phyloP scores from a whole-genome alignment of 1,140 invertebrate species.

The Drosophila pandora region DNA sequence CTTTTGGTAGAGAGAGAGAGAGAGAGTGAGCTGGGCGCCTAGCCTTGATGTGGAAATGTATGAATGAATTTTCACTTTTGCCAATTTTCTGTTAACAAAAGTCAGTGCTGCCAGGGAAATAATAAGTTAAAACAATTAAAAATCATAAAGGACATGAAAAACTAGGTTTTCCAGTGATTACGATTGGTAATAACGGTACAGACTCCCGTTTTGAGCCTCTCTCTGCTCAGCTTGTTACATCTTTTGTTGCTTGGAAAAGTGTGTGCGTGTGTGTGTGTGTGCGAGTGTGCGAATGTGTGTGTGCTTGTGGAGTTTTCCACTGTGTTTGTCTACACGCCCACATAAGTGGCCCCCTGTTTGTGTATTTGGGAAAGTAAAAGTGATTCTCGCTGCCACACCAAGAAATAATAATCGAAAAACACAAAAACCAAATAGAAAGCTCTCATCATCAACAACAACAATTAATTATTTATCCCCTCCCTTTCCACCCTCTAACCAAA shows the following conservation, averaged over 20 bases:
- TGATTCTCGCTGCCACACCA: constrained; percentile 42
- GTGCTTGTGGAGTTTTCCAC: constrained; percentile 66
- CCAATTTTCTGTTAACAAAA: constrained; percentile 49
- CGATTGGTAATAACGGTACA: constrained; percentile 3
- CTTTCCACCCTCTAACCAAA: background rate
- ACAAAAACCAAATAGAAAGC: background rate
- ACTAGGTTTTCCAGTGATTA: background rate
- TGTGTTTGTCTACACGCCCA: constrained; percentile 78
- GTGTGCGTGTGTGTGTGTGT: constrained; percentile 26
- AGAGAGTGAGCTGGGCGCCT: constrained; percentile 27
- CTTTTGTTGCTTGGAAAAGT: constrained; percentile 76
- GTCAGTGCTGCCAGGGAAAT: background rate
- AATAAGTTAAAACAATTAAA: background rate
- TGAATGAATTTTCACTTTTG: constrained; percentile 71
- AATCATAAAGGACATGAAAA: background rate
- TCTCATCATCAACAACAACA: constrained; percentile 1
- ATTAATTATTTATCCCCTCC: constrained; percentile 29
- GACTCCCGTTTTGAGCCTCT: constrained; percentile 39
- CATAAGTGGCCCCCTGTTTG: constrained; percentile 52
- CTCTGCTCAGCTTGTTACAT: constrained; percentile 69
- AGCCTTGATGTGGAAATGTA: constrained; percentile 66
- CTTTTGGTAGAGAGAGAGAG: constrained; percentile 7
- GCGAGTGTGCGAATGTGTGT: constrained; percentile 30
- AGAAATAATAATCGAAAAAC: constrained; percentile 8
- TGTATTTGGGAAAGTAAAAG: constrained; percentile 75